Evolutionary conservation across 2,113 vertebrate species (phyloP).

Genomic region (Pseudopodoces humilis): DNA sequence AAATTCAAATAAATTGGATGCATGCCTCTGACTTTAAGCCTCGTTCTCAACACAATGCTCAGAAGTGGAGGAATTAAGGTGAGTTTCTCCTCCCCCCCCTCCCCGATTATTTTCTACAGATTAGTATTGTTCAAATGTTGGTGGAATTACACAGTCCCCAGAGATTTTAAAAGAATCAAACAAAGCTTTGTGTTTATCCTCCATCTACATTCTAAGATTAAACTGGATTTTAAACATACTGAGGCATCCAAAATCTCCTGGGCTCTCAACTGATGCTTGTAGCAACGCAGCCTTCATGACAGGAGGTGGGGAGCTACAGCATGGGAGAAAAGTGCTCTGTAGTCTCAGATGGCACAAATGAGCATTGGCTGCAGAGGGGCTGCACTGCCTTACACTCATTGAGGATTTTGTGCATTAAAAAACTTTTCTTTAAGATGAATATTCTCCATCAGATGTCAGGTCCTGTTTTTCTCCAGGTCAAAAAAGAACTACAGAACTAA

Average conservation of each 20-base stretch:
- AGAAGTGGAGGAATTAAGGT: background rate
- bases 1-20: background rate
- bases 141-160: background rate
- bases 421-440: background rate
- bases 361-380: background rate
- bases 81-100: fast-evolving
- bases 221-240: background rate
- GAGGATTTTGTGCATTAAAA: background rate
- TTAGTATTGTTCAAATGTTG: background rate
- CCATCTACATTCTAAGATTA: background rate
- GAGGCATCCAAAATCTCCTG: background rate
- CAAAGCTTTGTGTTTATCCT: background rate
- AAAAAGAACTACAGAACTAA: background rate
- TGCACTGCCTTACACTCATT: background rate
- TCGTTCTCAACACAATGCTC: background rate
- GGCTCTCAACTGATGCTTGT: background rate
- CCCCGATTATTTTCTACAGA: background rate
- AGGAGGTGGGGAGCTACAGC: background rate
- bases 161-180: background rate
- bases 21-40: background rate
- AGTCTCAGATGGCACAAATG: background rate
- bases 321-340: background rate
- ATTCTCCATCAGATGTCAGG: background rate
- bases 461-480: background rate
- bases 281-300: background rate